Conservation (phyloP, 2,113 vertebrate genomes). For the Xerus inauris region DNA sequence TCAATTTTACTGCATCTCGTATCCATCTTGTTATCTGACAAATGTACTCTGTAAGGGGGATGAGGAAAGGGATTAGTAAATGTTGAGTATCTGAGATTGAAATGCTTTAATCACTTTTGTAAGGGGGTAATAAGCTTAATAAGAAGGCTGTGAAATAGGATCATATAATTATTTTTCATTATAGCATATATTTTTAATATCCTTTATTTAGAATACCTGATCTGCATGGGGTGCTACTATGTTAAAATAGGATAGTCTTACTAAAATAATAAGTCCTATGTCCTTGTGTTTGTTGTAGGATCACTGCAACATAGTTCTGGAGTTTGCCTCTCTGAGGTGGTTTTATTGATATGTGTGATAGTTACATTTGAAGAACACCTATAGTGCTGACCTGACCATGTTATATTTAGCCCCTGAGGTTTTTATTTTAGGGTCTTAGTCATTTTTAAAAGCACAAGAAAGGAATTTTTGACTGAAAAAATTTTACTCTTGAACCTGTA, state of each 20-base stretch:
- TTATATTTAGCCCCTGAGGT: not conserved
- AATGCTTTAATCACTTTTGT: not conserved
- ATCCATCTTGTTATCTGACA: not conserved
- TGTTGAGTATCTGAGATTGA: not conserved
- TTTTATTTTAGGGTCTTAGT: not conserved
- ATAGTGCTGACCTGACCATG: not conserved
- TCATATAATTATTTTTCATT: not conserved
- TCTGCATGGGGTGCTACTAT: not conserved
- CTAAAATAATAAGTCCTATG: not conserved
- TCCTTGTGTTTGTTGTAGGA: not conserved
- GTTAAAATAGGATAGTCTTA: not conserved
- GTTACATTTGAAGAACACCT: not conserved
- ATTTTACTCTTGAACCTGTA: not conserved
- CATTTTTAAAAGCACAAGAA: not conserved
- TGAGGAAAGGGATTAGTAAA: not conserved
- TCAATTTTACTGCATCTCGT: not conserved
- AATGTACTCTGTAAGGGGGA: not conserved
- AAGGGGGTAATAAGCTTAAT: not conserved
- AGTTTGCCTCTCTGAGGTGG: not conserved
- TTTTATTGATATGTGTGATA: not conserved
- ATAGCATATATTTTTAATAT: not conserved
- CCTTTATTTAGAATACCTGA: not conserved
- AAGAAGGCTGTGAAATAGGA: not conserved
- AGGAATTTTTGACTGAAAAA: constrained; percentile 20
- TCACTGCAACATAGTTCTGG: not conserved